Base-by-base conservation (phyloP, 2,797 vertebrate species). In the Chaunax sp. region DNA sequence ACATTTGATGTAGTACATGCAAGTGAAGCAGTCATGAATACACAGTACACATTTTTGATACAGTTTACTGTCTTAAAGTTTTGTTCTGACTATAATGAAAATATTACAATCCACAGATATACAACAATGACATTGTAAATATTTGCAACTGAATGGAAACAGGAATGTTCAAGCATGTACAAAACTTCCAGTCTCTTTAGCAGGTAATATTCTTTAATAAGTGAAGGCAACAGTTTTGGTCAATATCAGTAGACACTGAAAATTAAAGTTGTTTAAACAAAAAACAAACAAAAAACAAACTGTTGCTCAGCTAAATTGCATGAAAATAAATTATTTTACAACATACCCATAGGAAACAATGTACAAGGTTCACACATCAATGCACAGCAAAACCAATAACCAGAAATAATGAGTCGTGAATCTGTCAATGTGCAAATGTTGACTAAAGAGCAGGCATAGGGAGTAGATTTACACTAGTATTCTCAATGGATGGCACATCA, bases 271-370 rank as follows among this genome's bases (percentile, higher is more conserved):
- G 94, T 86, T 67, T 15, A 15, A 40, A 16, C 12, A 40, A 40
- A 40, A 15, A 40, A 16, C 12, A 40, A 40, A 40, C 14, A 40
- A 92, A 93, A 94, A 93, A 89, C 50, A 71, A 90, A 75, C 92
- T 86, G 81, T 90, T 91, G 86, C 93, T 95, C 87, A 53, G 92
- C 90, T 95, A 94, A 96, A 96, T 94, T 94, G 93, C 72, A 95
- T 94, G 93, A 95, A 94, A 89, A 82, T 82, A 96, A 95, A 92
- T 94, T 92, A 92, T 82, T 94, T 94, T 94, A 96, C 95, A 95
- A 96, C 95, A 96, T 94, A 94, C 94, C 94, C 93, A 95, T 65
- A 61, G 85, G 93, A 96, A 98, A 95, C 94, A 95, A 94, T 94
- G 92, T 96, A 96, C 94, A 96, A 90, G 90, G 94, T 93, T 95